Evolutionary conservation across 53 echinoderm and acorn worm genomes (phyloP), one percentile per base, ranked within the genome.

Genomic region (Patiria pectinifera): DNA sequence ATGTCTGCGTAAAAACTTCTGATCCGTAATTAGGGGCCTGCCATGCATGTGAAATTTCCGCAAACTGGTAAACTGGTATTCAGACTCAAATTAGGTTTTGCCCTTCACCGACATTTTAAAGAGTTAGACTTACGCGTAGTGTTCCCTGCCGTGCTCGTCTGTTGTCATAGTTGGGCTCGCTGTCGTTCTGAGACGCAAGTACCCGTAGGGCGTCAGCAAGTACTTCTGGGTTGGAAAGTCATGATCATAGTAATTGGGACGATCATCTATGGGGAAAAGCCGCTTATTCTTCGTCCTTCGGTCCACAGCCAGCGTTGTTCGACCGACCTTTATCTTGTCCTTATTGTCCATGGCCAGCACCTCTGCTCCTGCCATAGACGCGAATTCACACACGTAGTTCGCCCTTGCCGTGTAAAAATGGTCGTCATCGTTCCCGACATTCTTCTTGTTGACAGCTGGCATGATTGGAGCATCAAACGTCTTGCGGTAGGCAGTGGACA

Each of bases 271-370:
- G 23, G 72, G 72, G 72, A 72, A 72, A 6, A 72, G 21, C 16
- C 72, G 19, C 21, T 72, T 72, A 23, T 72, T 72, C 6, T 3
- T n/a, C 15, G 72, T n/a, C 23, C 72, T 72, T 19, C 72, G 72
- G 72, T 72, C 72, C 72, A 72, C 72, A 16, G 19, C 72, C 0
- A 72, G 72, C 15, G 72, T 72, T 72, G 72, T 72, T 1, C 72
- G 19, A 18, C 72, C 23, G 23, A 72, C 72, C 23, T 72, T 72
- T 12, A 72, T 72, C 16, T 72, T 72, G 72, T 72, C 72, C 21
- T 72, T 72, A 18, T 72, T 72, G 72, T 72, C 72, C 72, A 72
- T 72, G 60, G 60, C 60, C 60, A 60, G 60, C 60, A 60, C 60
- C 60, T 60, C 60, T 60, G 60, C 60, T 60, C 60, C 60, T 60